These are phyloP conservation scores for Drosophila crucigera DNA, from an alignment of 2,888 invertebrate genomes.

Conservation along the genomic window DNA sequence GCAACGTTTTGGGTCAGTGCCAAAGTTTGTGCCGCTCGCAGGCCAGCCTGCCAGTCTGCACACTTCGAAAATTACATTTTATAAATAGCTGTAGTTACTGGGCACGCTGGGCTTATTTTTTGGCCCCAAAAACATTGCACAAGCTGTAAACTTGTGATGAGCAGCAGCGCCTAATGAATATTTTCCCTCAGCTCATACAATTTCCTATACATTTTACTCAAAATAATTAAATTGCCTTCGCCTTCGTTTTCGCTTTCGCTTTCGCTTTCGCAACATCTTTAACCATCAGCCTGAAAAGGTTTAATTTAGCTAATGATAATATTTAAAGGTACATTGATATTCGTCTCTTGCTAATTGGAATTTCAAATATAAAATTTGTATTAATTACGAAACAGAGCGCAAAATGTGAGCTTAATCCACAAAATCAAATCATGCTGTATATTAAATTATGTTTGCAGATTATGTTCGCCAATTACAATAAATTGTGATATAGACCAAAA, in stretches of 20 bases:
- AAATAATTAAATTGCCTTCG: constrained; percentile 61
- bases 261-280: not conserved
- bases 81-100: constrained; percentile 49
- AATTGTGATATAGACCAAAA: not conserved
- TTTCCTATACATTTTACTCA: constrained; percentile 59
- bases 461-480: not conserved
- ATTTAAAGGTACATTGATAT: not conserved
- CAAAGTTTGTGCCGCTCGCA: constrained; percentile 56
- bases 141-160: constrained; percentile 75
- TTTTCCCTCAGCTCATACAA: constrained; percentile 43
- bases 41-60: constrained; percentile 12
- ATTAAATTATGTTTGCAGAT: not conserved
- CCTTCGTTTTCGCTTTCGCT: not conserved
- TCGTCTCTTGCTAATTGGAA: constrained; percentile 5
- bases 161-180: constrained; percentile 64
- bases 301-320: not conserved
- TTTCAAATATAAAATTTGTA: not conserved
- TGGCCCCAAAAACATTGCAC: constrained; percentile 34
- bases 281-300: not conserved
- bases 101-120: constrained; percentile 41
- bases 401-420: not conserved
- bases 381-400: not conserved
- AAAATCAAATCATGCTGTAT: not conserved
- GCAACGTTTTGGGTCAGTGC: constrained; percentile 68
- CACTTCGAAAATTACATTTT: constrained; percentile 56